These are phyloP conservation scores for Cephus cinctus DNA, from an alignment of 1,140 invertebrate genomes.

Conservation along the genomic window DNA sequence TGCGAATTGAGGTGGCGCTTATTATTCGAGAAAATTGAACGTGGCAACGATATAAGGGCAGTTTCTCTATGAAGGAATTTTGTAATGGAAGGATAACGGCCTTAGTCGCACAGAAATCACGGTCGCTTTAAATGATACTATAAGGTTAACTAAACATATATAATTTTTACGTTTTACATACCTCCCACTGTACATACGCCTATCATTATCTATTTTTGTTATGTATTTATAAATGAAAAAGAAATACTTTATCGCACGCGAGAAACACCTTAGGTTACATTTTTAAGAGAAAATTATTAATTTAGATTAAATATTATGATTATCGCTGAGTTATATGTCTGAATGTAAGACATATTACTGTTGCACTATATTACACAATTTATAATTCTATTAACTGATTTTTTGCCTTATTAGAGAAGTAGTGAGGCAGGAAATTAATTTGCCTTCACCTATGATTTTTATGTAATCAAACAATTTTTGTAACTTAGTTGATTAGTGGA, in stretches of 20 bases:
- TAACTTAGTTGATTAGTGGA: constrained; percentile 40
- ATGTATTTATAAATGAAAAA: constrained; percentile 41
- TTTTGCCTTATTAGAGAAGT: constrained; percentile 13
- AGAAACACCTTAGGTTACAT: constrained; percentile 20
- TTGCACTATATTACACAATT: constrained; percentile 15
- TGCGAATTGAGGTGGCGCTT: background rate
- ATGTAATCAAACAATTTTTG: constrained; percentile 34
- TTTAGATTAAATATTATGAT: constrained; percentile 22
- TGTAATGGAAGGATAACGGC: background rate
- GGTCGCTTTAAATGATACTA: no score
- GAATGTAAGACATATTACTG: constrained; percentile 3
- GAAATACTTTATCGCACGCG: constrained; percentile 33
- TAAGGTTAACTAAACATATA: no score
- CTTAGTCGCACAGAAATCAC: background rate
- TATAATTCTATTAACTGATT: constrained; percentile 16
- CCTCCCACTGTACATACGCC: constrained; percentile 48
- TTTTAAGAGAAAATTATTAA: constrained; percentile 13
- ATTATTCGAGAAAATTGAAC: no score
- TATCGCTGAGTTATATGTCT: background rate
- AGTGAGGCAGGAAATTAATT: background rate
- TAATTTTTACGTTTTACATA: constrained; percentile 44
- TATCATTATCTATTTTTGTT: constrained; percentile 40
- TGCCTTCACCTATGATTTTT: constrained; percentile 24
- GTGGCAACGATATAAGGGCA: constrained; percentile 1
- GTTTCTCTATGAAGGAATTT: background rate